Evolutionary conservation across 2,888 invertebrate genomes (phyloP).

Genomic region (Amphiduros pacificus): DNA sequence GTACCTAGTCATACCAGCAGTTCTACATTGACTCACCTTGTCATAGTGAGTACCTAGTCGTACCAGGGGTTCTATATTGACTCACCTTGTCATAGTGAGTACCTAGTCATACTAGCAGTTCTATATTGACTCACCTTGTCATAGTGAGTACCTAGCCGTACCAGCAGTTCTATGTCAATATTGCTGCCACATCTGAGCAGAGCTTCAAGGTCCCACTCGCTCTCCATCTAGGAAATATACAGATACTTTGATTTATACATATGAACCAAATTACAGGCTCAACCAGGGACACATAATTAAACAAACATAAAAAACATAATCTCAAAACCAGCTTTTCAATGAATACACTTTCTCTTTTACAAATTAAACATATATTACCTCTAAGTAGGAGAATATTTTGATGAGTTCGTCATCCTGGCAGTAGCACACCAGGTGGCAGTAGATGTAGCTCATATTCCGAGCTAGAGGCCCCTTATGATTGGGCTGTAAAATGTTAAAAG

Average conservation of each 20-base stretch:
- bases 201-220: slow-evolving; percentile 48
- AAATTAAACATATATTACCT: slow-evolving; percentile 36
- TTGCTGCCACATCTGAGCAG: slow-evolving; percentile 51
- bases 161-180: slow-evolving; percentile 56
- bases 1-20: too few relatives aligned
- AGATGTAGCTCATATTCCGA: slow-evolving; percentile 55
- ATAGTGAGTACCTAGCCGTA: slow-evolving; percentile 51
- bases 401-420: slow-evolving; percentile 48
- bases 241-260: too few relatives aligned
- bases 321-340: too few relatives aligned
- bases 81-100: too few relatives aligned
- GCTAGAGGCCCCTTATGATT: slow-evolving; percentile 51
- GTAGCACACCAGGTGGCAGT: slow-evolving; percentile 55
- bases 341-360: too few relatives aligned
- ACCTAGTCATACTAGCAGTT: too few relatives aligned
- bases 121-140: slow-evolving; percentile 2
- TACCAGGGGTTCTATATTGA: too few relatives aligned
- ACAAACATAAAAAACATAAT: too few relatives aligned
- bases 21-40: too few relatives aligned
- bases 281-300: too few relatives aligned
- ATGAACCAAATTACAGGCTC: too few relatives aligned
- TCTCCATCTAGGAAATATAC: slow-evolving; percentile 48
- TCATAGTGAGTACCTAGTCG: too few relatives aligned
- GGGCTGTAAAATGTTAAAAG: slow-evolving; percentile 32
- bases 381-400: slow-evolving; percentile 47